phyloP scores from a whole-genome alignment of 2,888 invertebrate species.

The Andricus quercusramuli region DNA sequence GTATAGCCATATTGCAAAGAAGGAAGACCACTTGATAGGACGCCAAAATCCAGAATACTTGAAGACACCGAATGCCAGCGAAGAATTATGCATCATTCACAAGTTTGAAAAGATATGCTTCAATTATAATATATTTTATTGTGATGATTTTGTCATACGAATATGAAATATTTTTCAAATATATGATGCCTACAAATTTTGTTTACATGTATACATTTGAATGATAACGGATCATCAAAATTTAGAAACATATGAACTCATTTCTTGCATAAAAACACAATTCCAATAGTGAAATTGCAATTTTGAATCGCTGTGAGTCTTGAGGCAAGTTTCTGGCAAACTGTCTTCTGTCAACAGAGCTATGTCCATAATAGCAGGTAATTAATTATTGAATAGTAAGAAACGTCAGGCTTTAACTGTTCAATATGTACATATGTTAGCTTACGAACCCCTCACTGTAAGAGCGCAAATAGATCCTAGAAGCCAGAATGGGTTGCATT shows the following conservation, averaged over 20 bases:
- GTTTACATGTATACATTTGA: neutral
- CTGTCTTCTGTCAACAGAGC: neutral
- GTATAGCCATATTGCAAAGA: conserved; percentile 41
- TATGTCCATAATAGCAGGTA: neutral
- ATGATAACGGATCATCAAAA: neutral
- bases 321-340: neutral
- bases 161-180: neutral
- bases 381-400: neutral
- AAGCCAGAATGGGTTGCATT: neutral
- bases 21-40: conserved; percentile 48
- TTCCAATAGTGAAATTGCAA: neutral
- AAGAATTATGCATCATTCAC: neutral
- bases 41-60: conserved; percentile 59
- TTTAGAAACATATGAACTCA: neutral
- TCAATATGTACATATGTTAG: neutral
- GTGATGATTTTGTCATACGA: neutral
- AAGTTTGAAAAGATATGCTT: neutral
- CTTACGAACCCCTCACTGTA: neutral
- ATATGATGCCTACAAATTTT: neutral
- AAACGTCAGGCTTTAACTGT: too few species aligned
- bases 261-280: too few species aligned
- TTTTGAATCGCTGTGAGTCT: neutral
- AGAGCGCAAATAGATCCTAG: neutral
- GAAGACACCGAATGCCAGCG: neutral
- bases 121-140: neutral